Percentiles rank a stretch among this genome's conserved stretches.
These are phyloP conservation scores for Cyprinus carpio DNA, from an alignment of 2,113 vertebrate genomes.

Conservation along the genomic window DNA sequence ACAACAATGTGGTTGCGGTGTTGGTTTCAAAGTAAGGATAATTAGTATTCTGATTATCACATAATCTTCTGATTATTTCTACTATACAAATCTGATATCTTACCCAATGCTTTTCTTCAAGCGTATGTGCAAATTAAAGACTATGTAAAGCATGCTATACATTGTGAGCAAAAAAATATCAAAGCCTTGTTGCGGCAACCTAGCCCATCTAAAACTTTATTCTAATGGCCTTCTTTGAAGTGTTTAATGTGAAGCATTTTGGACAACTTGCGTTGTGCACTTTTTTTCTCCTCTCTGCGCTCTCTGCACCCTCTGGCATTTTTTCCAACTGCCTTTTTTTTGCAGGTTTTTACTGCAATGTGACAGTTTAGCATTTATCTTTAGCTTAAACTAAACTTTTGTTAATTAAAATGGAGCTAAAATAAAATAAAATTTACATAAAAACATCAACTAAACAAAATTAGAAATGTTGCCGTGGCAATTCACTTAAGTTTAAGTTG, in stretches of 20 bases:
- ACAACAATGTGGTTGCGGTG: background rate
- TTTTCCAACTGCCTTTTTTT: background rate
- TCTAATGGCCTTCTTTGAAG: constrained; percentile 3
- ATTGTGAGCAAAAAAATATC: background rate
- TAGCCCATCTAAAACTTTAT: background rate
- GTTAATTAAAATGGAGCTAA: too few species aligned
- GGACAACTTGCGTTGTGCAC: background rate
- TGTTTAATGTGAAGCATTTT: background rate
- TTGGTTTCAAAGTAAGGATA: background rate
- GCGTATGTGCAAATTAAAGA: background rate
- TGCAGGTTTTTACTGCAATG: background rate
- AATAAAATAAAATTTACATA: too few species aligned
- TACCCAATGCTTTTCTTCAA: background rate
- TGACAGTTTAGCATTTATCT: too few species aligned
- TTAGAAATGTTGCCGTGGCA: too few species aligned
- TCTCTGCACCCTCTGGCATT: background rate
- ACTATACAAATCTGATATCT: background rate
- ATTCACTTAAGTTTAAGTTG: too few species aligned
- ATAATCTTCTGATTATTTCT: background rate
- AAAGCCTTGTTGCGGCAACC: background rate
- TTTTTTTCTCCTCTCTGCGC: background rate
- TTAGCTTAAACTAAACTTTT: too few species aligned
- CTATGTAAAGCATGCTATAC: background rate
- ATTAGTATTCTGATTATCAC: background rate
- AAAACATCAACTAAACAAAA: too few species aligned